Base-by-base conservation (phyloP, 2,888 invertebrate genomes). In the Drosophila tripunctata region DNA sequence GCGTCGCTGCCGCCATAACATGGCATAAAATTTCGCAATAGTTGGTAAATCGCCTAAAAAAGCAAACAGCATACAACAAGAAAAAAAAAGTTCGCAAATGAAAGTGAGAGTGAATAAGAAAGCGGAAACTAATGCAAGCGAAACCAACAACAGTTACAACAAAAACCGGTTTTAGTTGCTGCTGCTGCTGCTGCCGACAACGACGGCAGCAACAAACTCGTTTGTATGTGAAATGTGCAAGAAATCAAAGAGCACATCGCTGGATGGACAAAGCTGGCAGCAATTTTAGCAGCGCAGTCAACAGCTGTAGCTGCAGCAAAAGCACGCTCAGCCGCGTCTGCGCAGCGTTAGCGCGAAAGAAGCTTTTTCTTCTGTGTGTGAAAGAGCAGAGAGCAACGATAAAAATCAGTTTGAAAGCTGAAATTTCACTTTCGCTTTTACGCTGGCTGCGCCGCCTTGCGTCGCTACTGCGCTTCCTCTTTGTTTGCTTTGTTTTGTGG, bases 391-490 rank as follows among this genome's bases (percentile, higher is more conserved):
- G 44, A 33, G 47, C 22, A 50, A 58, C 54, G 83, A 87, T 87
- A 77, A 79, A 87, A 84, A 84, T 87, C 87, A 67, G 88, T 84
- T n/a, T 75, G 80, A 87, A 89, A 87, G 88, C 88, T 79, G 88
- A 90, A 90, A 89, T 91, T 91, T 91, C 90, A 91, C 91, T 91
- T 91, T 91, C 91, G 90, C 87, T 91, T 91, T 90, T 86, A 78
- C 27, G 27, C 27, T 27, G 27, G 75, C 63, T 71, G 43, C 5
- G 31, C 12, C 0, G 27, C 27, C 10, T 10, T 27, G 27, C 27
- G 6, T 31, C 2, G 68, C 58, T 44, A 27, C 64, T 48, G 30
- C 54, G 69, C 63, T 72, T 75, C 75, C 75, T 63, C 71, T 72
- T 72, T 77, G 55, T 66, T 68, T 47, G 79, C 60, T 56, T 33